Percentiles rank a stretch among this genome's conserved stretches.
Conservation (phyloP, 35 echinoderm and acorn worm species). For the Ptychodera flava region DNA sequence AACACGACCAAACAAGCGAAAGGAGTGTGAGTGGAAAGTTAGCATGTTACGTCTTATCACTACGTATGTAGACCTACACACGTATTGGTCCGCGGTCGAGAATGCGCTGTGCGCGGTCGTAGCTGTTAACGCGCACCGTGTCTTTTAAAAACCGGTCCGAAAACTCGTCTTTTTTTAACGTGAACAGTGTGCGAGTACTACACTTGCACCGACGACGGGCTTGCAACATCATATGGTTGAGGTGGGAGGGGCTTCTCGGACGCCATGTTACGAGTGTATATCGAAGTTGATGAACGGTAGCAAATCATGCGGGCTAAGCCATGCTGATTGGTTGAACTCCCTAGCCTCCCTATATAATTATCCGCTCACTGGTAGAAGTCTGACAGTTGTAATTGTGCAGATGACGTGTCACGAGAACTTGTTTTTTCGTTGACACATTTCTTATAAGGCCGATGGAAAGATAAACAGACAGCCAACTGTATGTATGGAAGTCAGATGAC, state of each 20-base stretch:
- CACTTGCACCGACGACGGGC: background rate
- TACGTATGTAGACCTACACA: no score
- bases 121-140: no score
- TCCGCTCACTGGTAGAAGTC: background rate
- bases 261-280: background rate
- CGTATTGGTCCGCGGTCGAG: no score
- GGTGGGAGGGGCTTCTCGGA: background rate
- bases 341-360: background rate
- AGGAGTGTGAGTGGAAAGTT: no score
- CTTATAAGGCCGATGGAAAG: background rate
- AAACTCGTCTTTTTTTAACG: no score
- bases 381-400: background rate
- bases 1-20: no score
- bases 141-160: no score
- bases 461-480: background rate
- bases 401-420: background rate
- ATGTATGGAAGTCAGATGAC: background rate
- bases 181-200: no score
- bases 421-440: slow-evolving; percentile 1
- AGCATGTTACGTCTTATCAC: no score
- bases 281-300: background rate
- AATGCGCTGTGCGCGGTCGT: no score
- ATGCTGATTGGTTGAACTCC: background rate
- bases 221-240: background rate
- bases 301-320: background rate